Evolutionary conservation across 2,113 vertebrate genomes (phyloP), one percentile per base, ranked within the genome.

Genomic region (Laticauda laticaudata): DNA sequence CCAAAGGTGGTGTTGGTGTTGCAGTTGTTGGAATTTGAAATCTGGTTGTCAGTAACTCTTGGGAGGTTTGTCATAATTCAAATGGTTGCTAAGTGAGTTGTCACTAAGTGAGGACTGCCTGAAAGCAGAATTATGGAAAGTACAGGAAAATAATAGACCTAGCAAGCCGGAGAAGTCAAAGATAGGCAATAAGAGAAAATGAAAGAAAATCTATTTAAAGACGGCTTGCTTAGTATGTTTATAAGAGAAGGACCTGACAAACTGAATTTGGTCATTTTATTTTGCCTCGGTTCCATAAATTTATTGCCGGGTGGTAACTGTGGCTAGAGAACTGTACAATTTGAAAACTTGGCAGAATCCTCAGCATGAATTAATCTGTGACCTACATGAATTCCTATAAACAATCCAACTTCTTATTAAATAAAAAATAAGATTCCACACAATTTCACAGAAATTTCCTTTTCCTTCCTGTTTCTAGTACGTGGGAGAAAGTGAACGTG

Each of bases 401-500:
- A 56, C 61, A n/a, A 54, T 87, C 56, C 12, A 26, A 56, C 11
- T 34, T 89, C 34, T n/a, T 75, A 23, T 51, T 45, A 6, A 81
- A 81, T 43, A 81, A 81, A 45, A 89, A 89, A 23, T 34, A 90
- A 51, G 11, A 39, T 53, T 92, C 8, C 15, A 51, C 20, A 56
- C 9, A 39, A 56, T 48, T 59, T 86, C 57, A 59, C 6, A 54
- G 86, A 26, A 8, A 6, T 53, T 54, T 61, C 14, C 12, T 23
- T 64, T 87, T 21, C 26, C 20, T 54, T 54, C 59, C 55, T 43
- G 51, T 2, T 90, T 92, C 69, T 1, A 99, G 99, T 99, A 99
- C 0, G 99, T 99, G 48, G 99, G 99, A 15, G 99, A 99, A 96
- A 99, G 99, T 1, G 99, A 99, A 81, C 98, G 99, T 5, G 99